Evolutionary conservation across 1,140 invertebrate genomes (phyloP).

Genomic region (Bombus sibiricus): DNA sequence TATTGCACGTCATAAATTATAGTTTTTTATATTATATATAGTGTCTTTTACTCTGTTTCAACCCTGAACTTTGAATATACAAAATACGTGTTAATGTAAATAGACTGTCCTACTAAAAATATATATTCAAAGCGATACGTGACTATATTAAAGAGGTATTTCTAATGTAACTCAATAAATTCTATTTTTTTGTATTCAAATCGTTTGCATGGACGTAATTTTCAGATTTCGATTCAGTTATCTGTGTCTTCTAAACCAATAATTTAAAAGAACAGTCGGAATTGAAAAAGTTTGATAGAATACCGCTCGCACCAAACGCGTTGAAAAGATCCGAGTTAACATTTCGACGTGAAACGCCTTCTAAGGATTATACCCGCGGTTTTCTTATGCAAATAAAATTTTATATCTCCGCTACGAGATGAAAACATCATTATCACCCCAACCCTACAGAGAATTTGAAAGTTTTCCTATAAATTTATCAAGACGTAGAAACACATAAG

Average conservation of each 20-base stretch:
- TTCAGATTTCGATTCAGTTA: constrained; percentile 9
- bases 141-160: neutral
- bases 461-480: neutral
- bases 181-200: neutral
- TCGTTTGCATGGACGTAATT: neutral
- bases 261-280: neutral
- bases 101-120: neutral
- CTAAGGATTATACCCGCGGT: neutral
- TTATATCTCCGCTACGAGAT: neutral
- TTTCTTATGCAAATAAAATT: constrained; percentile 6
- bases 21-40: neutral
- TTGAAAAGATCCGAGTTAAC: neutral
- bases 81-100: neutral
- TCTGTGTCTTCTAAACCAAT: neutral
- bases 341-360: neutral
- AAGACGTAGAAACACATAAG: neutral
- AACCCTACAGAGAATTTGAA: too few species aligned
- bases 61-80: neutral
- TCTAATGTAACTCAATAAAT: neutral
- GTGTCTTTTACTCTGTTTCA: neutral
- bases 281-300: constrained; percentile 34
- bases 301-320: neutral
- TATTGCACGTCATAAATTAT: too few species aligned
- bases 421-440: neutral
- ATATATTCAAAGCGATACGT: neutral